These are phyloP conservation scores for Cotesia congregata DNA, from an alignment of 2,888 invertebrate species.

Conservation along the genomic window DNA sequence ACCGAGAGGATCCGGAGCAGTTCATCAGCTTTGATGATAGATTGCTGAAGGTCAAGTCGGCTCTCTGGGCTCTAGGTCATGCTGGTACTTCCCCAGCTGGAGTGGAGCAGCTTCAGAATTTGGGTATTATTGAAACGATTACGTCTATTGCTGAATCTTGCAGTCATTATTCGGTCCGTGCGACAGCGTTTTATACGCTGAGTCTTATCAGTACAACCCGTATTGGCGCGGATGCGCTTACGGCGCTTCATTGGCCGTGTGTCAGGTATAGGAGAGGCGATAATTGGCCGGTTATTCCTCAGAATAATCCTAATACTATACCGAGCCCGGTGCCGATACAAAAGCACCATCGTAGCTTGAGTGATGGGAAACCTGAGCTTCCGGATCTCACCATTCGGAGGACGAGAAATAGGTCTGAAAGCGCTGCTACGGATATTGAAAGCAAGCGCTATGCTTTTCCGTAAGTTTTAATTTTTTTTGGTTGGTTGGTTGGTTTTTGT, in stretches of 20 bases:
- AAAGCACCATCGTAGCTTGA: slow-evolving; percentile 66
- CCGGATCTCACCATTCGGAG: slow-evolving; percentile 61
- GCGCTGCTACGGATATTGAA: slow-evolving; percentile 68
- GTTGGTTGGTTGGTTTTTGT: not conserved
- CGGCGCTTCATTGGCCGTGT: slow-evolving; percentile 62
- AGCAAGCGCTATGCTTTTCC: slow-evolving; percentile 59
- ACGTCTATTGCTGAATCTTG: slow-evolving; percentile 83
- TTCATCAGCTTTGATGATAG: slow-evolving; percentile 47
- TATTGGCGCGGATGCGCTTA: slow-evolving; percentile 84
- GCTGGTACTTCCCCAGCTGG: slow-evolving; percentile 84
- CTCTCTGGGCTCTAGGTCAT: slow-evolving; percentile 91
- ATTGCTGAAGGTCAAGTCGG: slow-evolving; percentile 85
- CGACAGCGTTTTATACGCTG: slow-evolving; percentile 90
- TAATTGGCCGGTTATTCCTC: slow-evolving; percentile 63
- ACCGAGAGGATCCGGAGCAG: slow-evolving; percentile 22
- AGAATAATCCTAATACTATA: slow-evolving; percentile 54
- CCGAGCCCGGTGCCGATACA: slow-evolving; percentile 61
- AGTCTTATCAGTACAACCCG: slow-evolving; percentile 88
- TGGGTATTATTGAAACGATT: slow-evolving; percentile 71
- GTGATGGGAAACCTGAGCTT: slow-evolving; percentile 66
- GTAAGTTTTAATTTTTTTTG: slow-evolving; percentile 50
- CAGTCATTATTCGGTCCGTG: slow-evolving; percentile 88
- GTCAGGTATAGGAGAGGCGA: slow-evolving; percentile 65
- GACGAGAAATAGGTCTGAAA: slow-evolving; percentile 67
- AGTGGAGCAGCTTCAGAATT: slow-evolving; percentile 78